Percentiles rank a stretch among this genome's conserved stretches.
These are phyloP conservation scores for Microcaecilia unicolor DNA, from an alignment of 2,797 vertebrate species.

Conservation along the genomic window DNA sequence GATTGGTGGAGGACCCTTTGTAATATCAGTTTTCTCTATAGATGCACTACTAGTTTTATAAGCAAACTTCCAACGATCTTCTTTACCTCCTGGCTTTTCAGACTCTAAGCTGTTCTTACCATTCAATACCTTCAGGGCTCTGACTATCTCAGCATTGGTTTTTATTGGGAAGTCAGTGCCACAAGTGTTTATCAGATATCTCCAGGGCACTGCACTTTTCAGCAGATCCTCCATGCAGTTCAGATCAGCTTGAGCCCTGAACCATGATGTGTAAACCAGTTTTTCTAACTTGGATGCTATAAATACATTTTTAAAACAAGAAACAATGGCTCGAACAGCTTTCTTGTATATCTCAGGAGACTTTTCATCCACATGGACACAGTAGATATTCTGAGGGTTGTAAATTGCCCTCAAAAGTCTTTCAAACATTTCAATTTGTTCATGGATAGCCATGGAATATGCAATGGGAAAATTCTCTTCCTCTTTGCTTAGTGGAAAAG, in stretches of 20 bases:
- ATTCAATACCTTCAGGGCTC: slow-evolving; percentile 48
- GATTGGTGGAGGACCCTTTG: slow-evolving; percentile 59
- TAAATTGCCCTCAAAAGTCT: slow-evolving; percentile 66
- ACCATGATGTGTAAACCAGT: slow-evolving; percentile 79
- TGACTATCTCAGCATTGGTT: slow-evolving; percentile 70
- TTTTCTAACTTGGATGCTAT: slow-evolving; percentile 64
- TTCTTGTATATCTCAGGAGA: slow-evolving; percentile 41
- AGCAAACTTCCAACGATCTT: slow-evolving; percentile 56
- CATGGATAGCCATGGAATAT: slow-evolving; percentile 77
- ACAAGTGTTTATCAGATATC: slow-evolving; percentile 73
- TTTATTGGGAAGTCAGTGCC: slow-evolving; percentile 78
- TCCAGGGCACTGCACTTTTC: slow-evolving; percentile 58
- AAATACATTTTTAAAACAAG: slow-evolving; percentile 75
- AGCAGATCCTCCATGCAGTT: slow-evolving; percentile 77
- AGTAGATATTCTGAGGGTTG: slow-evolving; percentile 73
- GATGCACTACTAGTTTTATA: slow-evolving; percentile 24
- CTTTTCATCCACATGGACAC: slow-evolving; percentile 69
- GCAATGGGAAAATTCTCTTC: slow-evolving; percentile 70
- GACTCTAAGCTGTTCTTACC: slow-evolving; percentile 73
- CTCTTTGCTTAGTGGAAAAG: slow-evolving; percentile 50
- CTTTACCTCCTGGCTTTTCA: slow-evolving; percentile 46
- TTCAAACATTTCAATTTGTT: slow-evolving; percentile 77
- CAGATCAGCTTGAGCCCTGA: slow-evolving; percentile 71
- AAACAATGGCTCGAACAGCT: slow-evolving; percentile 50
- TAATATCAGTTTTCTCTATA: slow-evolving; percentile 20